phyloP scores from a whole-genome alignment of 2,113 vertebrate genomes.

The Spea bombifrons region DNA sequence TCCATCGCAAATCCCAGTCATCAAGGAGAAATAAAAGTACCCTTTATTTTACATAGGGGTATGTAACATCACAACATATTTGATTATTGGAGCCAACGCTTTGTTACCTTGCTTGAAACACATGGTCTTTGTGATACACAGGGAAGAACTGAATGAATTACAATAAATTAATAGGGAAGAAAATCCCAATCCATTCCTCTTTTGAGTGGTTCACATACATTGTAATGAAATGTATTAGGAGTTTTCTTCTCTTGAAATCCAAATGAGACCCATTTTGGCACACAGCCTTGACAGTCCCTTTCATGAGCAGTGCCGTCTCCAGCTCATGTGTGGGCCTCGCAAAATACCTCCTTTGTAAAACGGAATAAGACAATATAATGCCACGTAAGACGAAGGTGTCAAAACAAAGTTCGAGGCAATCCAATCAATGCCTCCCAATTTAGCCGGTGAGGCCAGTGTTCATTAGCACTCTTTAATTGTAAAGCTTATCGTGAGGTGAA shows the following conservation, averaged over 20 bases:
- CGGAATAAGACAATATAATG: slow-evolving; percentile 88
- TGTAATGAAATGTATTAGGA: slow-evolving; percentile 82
- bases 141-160: slow-evolving; percentile 72
- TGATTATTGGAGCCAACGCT: slow-evolving; percentile 69
- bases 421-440: slow-evolving; percentile 92
- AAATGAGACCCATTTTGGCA: slow-evolving; percentile 82
- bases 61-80: slow-evolving; percentile 66
- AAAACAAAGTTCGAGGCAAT: slow-evolving; percentile 87
- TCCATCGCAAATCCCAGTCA: slow-evolving; percentile 63
- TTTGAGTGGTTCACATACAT: slow-evolving; percentile 78
- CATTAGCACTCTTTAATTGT: slow-evolving; percentile 80
- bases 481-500: slow-evolving; percentile 75
- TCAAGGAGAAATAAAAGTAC: slow-evolving; percentile 64
- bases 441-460: slow-evolving; percentile 84
- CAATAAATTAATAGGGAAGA: slow-evolving; percentile 81
- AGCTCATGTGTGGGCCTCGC: slow-evolving; percentile 82
- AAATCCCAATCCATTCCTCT: slow-evolving; percentile 76
- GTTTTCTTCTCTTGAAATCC: slow-evolving; percentile 81
- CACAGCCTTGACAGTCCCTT: slow-evolving; percentile 83
- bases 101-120: slow-evolving; percentile 76
- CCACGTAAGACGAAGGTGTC: slow-evolving; percentile 83
- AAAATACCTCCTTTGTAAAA: slow-evolving; percentile 87
- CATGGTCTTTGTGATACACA: slow-evolving; percentile 73
- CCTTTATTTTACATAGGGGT: slow-evolving; percentile 62
- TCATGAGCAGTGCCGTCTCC: slow-evolving; percentile 78